phyloP scores from a whole-genome alignment of 64 coral and sea anemone genomes.

The Trachythela sp. region DNA sequence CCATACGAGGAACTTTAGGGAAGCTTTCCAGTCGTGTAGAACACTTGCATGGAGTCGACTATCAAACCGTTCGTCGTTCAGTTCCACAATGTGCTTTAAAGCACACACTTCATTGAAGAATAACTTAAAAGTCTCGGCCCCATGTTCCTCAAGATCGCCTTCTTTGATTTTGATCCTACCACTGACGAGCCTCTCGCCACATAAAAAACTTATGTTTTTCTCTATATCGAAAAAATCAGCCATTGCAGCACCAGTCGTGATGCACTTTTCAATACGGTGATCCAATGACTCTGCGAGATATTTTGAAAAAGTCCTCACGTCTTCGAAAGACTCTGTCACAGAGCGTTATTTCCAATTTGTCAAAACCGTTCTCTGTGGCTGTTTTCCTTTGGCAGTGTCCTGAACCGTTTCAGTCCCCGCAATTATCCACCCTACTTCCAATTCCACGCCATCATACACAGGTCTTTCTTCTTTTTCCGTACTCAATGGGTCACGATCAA shows the following conservation, averaged over 20 bases:
- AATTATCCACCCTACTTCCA: not conserved
- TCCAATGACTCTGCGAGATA: not conserved
- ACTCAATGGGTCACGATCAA: not conserved
- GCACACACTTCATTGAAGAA: slow-evolving; percentile 1
- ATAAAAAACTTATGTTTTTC: not conserved
- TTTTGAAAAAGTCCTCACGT: not conserved
- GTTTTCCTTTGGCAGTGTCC: not conserved
- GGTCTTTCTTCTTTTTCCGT: not conserved
- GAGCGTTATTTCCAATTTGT: not conserved
- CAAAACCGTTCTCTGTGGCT: not conserved
- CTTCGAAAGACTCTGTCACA: not conserved
- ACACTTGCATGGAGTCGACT: not conserved
- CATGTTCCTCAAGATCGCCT: not conserved
- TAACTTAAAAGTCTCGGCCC: not conserved
- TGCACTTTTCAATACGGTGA: slow-evolving; percentile 17
- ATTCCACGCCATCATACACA: not conserved
- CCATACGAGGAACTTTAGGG: not conserved
- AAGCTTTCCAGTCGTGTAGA: slow-evolving; percentile 1
- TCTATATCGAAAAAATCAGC: slow-evolving; percentile 9
- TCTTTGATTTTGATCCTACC: not conserved
- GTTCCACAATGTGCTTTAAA: not conserved
- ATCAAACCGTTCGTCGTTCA: not conserved
- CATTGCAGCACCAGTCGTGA: not conserved
- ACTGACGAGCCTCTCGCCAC: not conserved
- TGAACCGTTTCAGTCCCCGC: not conserved